Conservation (phyloP, 2,113 vertebrate genomes). For the Fregata magnificens region DNA sequence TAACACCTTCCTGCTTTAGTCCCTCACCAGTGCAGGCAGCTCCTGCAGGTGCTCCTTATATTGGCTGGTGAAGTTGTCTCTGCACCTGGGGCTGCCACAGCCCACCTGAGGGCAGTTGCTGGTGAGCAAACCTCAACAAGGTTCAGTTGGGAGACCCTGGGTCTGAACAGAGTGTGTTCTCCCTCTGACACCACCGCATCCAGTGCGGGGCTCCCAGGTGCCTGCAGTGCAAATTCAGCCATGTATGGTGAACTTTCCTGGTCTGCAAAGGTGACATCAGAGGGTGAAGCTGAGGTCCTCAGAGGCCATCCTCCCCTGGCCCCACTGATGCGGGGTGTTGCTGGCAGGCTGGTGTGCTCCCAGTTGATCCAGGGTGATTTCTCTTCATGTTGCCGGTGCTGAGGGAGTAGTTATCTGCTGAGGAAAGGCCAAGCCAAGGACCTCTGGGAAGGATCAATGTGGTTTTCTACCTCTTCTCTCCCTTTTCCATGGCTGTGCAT, state of each 20-base stretch:
- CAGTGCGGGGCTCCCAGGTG: not conserved
- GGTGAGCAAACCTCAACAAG: not conserved
- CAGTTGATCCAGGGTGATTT: not conserved
- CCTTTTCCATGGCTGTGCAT: not conserved
- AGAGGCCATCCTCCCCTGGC: not conserved
- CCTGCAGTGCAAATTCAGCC: not conserved
- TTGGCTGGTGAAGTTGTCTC: not conserved
- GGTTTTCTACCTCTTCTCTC: slow-evolving; percentile 5
- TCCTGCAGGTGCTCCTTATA: not conserved
- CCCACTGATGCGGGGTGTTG: not conserved
- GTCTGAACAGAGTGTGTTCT: not conserved
- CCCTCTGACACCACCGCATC: no score
- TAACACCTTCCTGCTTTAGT: not conserved
- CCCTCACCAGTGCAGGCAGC: fast-evolving
- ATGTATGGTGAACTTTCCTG: not conserved
- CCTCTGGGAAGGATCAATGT: not conserved
- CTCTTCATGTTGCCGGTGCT: not conserved
- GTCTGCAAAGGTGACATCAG: not conserved
- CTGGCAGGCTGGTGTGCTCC: not conserved
- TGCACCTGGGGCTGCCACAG: not conserved
- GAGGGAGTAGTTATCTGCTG: not conserved
- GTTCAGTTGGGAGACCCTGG: not conserved
- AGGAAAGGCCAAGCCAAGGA: slow-evolving; percentile 1
- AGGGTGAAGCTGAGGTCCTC: not conserved
- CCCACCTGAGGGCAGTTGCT: not conserved